Evolutionary conservation across 2,113 vertebrate genomes (phyloP).

Genomic region (Alethe diademata): DNA sequence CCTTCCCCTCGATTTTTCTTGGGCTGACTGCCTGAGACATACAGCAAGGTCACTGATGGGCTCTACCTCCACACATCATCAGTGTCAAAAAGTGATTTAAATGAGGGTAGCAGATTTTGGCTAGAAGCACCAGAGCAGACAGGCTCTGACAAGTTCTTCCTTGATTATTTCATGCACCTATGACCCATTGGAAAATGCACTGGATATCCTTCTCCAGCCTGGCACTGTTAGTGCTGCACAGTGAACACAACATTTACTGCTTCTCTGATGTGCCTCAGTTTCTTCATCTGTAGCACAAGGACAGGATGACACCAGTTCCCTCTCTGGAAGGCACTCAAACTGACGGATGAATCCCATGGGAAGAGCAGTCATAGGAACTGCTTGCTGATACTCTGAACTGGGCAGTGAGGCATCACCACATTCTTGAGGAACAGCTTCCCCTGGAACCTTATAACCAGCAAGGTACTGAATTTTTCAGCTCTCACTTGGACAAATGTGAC

Average conservation of each 20-base stretch:
- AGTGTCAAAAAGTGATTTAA: not conserved
- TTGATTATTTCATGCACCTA: not conserved
- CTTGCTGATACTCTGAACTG: not conserved
- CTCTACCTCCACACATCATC: not conserved
- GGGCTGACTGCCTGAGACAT: not conserved
- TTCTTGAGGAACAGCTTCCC: not conserved
- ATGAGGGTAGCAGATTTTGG: not conserved
- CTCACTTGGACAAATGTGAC: not conserved
- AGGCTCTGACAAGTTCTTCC: not conserved
- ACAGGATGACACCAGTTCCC: rapidly evolving
- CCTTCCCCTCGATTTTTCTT: not conserved
- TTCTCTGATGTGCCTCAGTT: not conserved
- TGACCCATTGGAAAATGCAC: not conserved
- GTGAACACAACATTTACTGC: not conserved
- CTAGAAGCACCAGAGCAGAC: not conserved
- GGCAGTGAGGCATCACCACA: not conserved
- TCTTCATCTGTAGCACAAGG: not conserved
- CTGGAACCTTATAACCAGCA: not conserved
- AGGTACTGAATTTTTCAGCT: not conserved
- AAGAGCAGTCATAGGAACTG: not conserved
- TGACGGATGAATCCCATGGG: not conserved
- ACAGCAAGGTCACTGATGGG: not conserved
- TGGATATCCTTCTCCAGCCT: not conserved
- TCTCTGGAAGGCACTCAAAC: not conserved
- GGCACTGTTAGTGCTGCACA: not conserved